These are phyloP conservation scores for Melanotaenia trifasciata DNA, from an alignment of 2,797 vertebrate species.

Conservation along the genomic window DNA sequence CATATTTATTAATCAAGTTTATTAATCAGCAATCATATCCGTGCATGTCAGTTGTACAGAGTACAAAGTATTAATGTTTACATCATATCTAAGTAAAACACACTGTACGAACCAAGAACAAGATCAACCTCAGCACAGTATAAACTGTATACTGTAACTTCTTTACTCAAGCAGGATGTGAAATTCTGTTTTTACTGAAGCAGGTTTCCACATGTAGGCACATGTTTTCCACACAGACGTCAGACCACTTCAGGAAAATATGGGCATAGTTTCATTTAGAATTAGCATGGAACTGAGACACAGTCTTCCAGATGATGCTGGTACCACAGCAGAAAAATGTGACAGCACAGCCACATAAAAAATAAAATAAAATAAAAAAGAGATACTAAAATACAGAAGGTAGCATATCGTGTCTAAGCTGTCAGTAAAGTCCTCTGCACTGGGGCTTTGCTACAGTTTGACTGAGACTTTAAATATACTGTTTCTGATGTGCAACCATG, in stretches of 20 bases:
- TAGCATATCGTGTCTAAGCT: not conserved
- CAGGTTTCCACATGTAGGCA: not conserved
- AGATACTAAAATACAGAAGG: not conserved
- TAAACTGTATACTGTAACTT: too few species aligned
- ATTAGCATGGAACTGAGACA: not conserved
- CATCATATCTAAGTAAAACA: too few species aligned
- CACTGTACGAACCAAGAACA: too few species aligned
- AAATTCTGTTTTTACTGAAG: slow-evolving; percentile 1
- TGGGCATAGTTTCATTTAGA: not conserved
- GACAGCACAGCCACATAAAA: not conserved
- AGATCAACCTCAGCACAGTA: too few species aligned
- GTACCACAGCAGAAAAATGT: not conserved
- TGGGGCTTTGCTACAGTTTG: slow-evolving; percentile 22
- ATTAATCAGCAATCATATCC: not conserved
- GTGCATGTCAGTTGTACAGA: too few species aligned
- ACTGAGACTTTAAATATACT: slow-evolving; percentile 7
- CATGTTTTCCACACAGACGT: not conserved
- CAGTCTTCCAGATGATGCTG: slow-evolving; percentile 5
- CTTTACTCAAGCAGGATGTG: not conserved
- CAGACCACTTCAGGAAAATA: not conserved
- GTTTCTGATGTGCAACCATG: slow-evolving; percentile 13
- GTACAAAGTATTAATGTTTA: too few species aligned
- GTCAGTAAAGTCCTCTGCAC: slow-evolving; percentile 10
- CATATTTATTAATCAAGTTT: not conserved
- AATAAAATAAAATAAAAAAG: not conserved